Evolutionary conservation across 2,888 invertebrate species (phyloP).

Genomic region (Parapristionchus giblindavisi): DNA sequence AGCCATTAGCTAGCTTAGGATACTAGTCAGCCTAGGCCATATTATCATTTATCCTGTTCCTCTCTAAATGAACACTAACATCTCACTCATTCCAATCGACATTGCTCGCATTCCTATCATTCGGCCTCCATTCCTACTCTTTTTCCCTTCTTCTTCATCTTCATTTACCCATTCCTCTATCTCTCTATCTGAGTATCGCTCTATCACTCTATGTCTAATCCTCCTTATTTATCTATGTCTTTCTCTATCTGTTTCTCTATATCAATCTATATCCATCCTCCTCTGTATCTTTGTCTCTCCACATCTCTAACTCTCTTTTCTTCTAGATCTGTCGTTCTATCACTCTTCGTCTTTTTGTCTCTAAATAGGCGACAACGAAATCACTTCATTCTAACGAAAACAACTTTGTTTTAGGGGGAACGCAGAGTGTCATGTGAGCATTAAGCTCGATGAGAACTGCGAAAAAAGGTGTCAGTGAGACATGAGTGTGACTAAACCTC

Average conservation of each 20-base stretch:
- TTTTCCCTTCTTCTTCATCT: background rate
- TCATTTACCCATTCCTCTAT: background rate
- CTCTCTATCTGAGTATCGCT: background rate
- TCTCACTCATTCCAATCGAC: too few relatives aligned
- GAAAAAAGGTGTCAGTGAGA: too few relatives aligned
- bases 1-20: too few relatives aligned
- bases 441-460: too few relatives aligned
- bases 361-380: too few relatives aligned
- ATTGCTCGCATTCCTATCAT: constrained; percentile 25
- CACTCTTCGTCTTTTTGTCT: background rate
- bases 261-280: background rate
- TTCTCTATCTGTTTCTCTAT: background rate
- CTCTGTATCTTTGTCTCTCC: background rate
- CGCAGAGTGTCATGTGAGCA: too few relatives aligned
- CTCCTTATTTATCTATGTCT: background rate
- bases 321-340: background rate
- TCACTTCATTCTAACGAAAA: too few relatives aligned
- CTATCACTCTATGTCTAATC: background rate
- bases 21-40: too few relatives aligned
- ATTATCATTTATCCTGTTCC: too few relatives aligned
- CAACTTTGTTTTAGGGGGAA: too few relatives aligned
- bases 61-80: too few relatives aligned
- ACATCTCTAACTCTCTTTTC: background rate
- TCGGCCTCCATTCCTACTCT: constrained; percentile 8
- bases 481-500: too few relatives aligned